Conservation (phyloP, 2,113 vertebrate species). For the Crypturellus undulatus region DNA sequence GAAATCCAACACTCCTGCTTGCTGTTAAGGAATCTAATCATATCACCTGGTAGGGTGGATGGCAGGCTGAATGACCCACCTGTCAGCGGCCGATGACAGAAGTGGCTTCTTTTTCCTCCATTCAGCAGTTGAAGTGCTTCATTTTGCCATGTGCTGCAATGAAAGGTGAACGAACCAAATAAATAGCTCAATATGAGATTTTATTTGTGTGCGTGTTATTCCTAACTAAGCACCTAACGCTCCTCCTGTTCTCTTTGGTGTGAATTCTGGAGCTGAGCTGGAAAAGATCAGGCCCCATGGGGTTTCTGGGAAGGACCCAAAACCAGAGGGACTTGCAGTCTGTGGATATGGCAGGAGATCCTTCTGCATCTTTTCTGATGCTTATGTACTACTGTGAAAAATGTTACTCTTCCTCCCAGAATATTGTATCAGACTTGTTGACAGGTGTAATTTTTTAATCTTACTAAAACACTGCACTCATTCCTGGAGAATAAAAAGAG, state of each 20-base stretch:
- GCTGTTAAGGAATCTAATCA: background rate
- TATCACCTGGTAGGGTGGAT: background rate
- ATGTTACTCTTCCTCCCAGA: background rate
- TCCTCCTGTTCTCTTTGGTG: background rate
- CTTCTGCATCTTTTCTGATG: background rate
- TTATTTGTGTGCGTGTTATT: background rate
- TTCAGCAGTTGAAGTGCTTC: background rate
- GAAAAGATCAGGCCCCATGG: background rate
- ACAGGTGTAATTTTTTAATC: background rate
- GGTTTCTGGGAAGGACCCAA: background rate
- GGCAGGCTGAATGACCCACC: background rate
- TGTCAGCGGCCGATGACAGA: background rate
- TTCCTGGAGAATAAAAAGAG: background rate
- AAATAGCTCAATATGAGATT: background rate
- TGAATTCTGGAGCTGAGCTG: background rate
- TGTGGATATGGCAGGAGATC: background rate
- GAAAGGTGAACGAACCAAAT: constrained; percentile 17
- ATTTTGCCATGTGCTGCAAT: background rate
- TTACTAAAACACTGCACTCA: background rate
- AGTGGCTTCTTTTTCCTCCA: background rate
- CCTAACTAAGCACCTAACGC: background rate
- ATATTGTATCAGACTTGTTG: background rate
- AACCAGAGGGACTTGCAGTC: background rate
- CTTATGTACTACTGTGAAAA: background rate
- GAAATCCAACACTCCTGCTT: background rate